These are phyloP conservation scores for Ambastaia sidthimunki DNA, from an alignment of 2,797 vertebrate genomes.

Conservation along the genomic window DNA sequence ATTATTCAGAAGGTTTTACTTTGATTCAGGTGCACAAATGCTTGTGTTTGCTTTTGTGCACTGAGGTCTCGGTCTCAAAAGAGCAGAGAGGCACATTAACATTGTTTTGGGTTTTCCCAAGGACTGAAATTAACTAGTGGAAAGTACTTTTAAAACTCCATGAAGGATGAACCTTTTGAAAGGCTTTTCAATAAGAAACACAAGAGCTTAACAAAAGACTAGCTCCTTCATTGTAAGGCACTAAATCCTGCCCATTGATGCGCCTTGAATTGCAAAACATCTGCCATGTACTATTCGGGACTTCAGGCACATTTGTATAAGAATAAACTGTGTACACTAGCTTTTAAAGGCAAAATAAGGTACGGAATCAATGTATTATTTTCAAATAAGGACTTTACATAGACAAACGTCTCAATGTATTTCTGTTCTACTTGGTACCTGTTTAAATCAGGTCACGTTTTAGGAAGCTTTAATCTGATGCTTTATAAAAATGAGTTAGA, in stretches of 20 bases:
- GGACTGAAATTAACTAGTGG: conserved; percentile 80
- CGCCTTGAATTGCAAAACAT: conserved; percentile 86
- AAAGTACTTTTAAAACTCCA: conserved; percentile 88
- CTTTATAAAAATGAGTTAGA: no score
- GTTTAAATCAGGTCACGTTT: no score
- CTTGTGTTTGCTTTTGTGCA: conserved; percentile 76
- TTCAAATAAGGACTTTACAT: no score
- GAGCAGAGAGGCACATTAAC: conserved; percentile 82
- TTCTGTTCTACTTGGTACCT: no score
- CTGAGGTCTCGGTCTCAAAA: conserved; percentile 79
- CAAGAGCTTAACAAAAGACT: conserved; percentile 77
- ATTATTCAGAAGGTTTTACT: conserved; percentile 79
- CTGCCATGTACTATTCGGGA: conserved; percentile 81
- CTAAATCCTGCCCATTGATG: conserved; percentile 79
- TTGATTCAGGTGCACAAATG: conserved; percentile 77
- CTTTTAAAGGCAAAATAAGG: conserved; percentile 66
- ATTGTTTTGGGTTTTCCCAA: conserved; percentile 83
- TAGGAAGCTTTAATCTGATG: no score
- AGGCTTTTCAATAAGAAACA: conserved; percentile 74
- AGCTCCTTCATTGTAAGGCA: conserved; percentile 74
- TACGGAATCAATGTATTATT: not conserved
- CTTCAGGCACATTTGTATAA: conserved; percentile 77
- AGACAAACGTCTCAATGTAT: no score
- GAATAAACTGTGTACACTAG: conserved; percentile 69
- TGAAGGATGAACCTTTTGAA: conserved; percentile 83